These are phyloP conservation scores for Zhuqinia jingwanae DNA, from an alignment of 2,888 invertebrate species.

Conservation along the genomic window DNA sequence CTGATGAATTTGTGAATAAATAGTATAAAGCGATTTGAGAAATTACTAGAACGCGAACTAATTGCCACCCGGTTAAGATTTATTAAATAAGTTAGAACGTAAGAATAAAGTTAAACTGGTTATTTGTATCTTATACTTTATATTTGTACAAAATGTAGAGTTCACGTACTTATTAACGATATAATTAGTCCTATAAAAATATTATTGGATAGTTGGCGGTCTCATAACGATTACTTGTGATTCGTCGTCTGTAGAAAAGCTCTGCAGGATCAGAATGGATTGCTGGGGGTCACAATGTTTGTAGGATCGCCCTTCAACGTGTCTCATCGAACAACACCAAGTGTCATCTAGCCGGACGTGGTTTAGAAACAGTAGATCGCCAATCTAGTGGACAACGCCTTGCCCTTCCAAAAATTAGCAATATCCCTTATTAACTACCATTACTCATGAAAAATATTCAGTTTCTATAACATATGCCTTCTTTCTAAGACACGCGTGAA, in stretches of 20 bases:
- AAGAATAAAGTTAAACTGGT: conserved; percentile 11
- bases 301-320: conserved; percentile 18
- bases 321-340: conserved; percentile 46
- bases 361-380: conserved; percentile 5
- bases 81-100: conserved; percentile 13
- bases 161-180: conserved; percentile 66
- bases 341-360: conserved; percentile 38
- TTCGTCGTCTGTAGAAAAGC: conserved; percentile 83
- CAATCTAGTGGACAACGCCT: conserved; percentile 58
- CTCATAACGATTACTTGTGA: conserved; percentile 87
- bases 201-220: conserved; percentile 69
- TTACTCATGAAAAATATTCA: conserved; percentile 22
- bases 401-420: conserved; percentile 67
- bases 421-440: conserved; percentile 61
- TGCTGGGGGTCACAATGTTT: background rate
- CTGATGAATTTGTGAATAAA: background rate
- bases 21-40: background rate
- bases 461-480: conserved; percentile 62
- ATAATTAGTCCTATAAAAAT: conserved; percentile 71
- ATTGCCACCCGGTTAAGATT: background rate
- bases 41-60: conserved; percentile 26
- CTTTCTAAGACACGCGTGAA: too few species aligned
- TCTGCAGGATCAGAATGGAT: background rate
- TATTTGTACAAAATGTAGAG: conserved; percentile 66
- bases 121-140: conserved; percentile 24